Base-by-base conservation (phyloP, 2,797 vertebrate genomes). In the Enteromius radiatus region DNA sequence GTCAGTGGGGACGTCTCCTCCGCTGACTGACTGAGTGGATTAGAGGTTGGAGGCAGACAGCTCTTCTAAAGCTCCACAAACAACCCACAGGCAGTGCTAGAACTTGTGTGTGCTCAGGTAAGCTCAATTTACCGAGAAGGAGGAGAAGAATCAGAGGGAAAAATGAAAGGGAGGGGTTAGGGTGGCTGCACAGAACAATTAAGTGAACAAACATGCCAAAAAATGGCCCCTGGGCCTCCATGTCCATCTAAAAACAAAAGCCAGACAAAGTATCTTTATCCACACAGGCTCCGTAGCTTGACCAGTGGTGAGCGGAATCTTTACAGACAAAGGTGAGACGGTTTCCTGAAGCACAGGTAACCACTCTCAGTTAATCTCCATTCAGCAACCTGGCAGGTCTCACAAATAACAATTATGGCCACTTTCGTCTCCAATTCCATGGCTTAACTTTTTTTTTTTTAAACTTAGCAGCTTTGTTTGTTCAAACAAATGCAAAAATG, bases 31-130 rank as follows among this genome's bases (percentile, higher is more conserved):
- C 49, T 74, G 79, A 77, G 82, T 80, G 87, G 87, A 88, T 88
- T 87, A 88, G 78, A 85, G 80, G 45, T 49, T 86, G 84, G 86
- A 88, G 82, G 73, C 85, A 82, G 84, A 84, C 76, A 63, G 71
- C 75, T 80, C 26, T 80, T 77, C 76, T 70, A 84, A 82, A 85
- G 84, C 86, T 84, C 59, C 82, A 85, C 84, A 76, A 87, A 86
- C 84, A 87, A 87, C 82, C 85, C 85, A 84, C 82, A 86, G 78
- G 70, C 84, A 56, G 38, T 81, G 43, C 74, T 64, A 54, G 19
- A 76, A 82, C 75, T 74, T 41, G 76, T 86, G 64, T 88, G 82
- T 83, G 79, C 75, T 84, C 85, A 86, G 85, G 81, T 85, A 87
- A 82, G 86, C 79, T 78, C 43, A 43, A 79, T 82, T 86, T 78